These are phyloP conservation scores for Epinotia bilunana DNA, from an alignment of 2,888 invertebrate species.

Conservation along the genomic window DNA sequence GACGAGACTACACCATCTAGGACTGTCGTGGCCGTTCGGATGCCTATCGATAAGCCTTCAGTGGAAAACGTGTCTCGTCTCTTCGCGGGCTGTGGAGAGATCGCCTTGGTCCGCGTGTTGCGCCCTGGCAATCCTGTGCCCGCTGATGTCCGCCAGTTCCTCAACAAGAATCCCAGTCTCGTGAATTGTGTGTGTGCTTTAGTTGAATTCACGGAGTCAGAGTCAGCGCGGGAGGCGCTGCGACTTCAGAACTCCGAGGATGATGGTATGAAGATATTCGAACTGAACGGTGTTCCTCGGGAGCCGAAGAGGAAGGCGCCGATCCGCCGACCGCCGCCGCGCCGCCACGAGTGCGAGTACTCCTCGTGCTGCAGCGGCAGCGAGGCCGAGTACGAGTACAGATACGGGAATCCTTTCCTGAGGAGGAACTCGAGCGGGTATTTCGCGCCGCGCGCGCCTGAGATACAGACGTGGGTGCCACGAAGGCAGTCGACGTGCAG, in stretches of 20 bases:
- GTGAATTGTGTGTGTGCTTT: conserved; percentile 94
- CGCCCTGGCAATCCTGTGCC: conserved; percentile 96
- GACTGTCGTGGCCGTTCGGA: conserved; percentile 93
- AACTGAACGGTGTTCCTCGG: conserved; percentile 88
- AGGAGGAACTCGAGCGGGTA: conserved; percentile 77
- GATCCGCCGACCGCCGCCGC: conserved; percentile 85
- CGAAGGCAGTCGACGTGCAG: conserved; percentile 86
- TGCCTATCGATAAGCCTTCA: conserved; percentile 93
- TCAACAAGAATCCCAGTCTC: conserved; percentile 95
- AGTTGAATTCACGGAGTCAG: conserved; percentile 95
- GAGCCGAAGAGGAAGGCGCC: conserved; percentile 90
- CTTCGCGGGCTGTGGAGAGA: conserved; percentile 95
- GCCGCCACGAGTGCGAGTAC: conserved; percentile 87
- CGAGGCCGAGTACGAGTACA: conserved; percentile 78
- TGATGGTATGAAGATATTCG: conserved; percentile 89
- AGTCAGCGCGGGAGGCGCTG: conserved; percentile 92
- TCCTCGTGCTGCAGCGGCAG: conserved; percentile 83
- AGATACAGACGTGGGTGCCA: conserved; percentile 87
- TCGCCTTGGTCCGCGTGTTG: conserved; percentile 93
- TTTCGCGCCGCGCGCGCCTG: conserved; percentile 78
- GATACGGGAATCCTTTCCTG: conserved; percentile 76
- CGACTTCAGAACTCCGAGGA: conserved; percentile 85
- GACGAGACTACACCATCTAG: conserved; percentile 97
- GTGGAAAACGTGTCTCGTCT: conserved; percentile 96
- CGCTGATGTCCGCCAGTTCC: conserved; percentile 95